phyloP scores from a whole-genome alignment of 2,113 vertebrate genomes.

The Corynorhinus townsendii region DNA sequence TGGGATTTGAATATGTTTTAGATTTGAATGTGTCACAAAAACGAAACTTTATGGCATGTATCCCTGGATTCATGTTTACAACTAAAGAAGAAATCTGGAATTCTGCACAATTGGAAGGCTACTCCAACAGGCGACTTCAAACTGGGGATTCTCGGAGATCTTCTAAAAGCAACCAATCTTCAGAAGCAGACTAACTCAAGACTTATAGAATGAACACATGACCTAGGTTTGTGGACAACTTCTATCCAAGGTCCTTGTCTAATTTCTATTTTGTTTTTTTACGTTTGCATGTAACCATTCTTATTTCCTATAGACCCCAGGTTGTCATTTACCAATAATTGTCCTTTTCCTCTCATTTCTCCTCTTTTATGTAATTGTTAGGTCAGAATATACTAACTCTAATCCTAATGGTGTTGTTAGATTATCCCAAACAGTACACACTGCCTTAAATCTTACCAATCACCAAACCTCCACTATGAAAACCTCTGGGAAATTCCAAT shows the following conservation, averaged over 20 bases:
- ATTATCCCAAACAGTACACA: background rate
- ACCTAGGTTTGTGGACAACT: background rate
- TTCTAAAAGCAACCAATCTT: background rate
- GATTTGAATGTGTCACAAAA: background rate
- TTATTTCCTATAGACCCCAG: background rate
- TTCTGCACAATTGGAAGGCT: background rate
- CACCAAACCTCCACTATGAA: background rate
- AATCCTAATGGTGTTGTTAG: background rate
- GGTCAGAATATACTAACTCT: background rate
- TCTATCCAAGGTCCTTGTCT: background rate
- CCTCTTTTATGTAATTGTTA: background rate
- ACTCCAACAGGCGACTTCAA: background rate
- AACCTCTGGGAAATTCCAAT: background rate
- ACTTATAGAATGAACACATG: background rate
- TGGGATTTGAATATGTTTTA: background rate
- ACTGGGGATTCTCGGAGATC: background rate
- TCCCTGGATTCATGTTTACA: background rate
- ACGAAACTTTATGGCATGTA: background rate
- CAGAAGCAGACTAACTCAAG: background rate
- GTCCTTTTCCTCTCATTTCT: background rate
- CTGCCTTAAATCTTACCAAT: background rate
- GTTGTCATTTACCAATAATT: background rate
- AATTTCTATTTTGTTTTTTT: background rate
- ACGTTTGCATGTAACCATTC: background rate
- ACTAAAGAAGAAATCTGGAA: background rate